Evolutionary conservation across 2,888 invertebrate genomes (phyloP).

Genomic region (Schizaphis graminum): DNA sequence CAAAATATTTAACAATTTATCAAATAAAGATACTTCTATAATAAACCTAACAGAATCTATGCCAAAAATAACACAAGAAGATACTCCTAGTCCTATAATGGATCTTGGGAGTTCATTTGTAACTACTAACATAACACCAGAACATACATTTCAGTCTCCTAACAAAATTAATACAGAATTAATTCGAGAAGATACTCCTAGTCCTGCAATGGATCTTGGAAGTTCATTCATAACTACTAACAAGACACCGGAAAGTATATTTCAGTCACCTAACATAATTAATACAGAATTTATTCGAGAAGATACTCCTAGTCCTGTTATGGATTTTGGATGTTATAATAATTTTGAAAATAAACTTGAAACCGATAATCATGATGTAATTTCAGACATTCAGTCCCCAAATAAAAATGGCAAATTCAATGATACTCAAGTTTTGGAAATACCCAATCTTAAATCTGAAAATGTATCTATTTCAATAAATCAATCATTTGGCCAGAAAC

Average conservation of each 20-base stretch:
- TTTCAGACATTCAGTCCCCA: background rate
- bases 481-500: background rate
- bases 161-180: background rate
- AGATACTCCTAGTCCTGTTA: conserved; percentile 54
- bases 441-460: background rate
- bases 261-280: background rate
- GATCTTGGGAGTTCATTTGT: background rate
- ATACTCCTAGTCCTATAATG: conserved; percentile 54
- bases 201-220: conserved; percentile 46
- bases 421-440: conserved; percentile 41
- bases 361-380: background rate
- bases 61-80: background rate
- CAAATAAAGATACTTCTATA: background rate
- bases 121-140: background rate
- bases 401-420: background rate
- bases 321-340: conserved; percentile 9
- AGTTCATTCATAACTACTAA: background rate
- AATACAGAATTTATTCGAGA: background rate
- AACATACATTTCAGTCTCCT: background rate
- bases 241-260: background rate
- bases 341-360: background rate
- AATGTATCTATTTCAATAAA: background rate
- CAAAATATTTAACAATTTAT: background rate
- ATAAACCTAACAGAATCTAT: background rate
- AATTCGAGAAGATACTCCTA: conserved; percentile 45